Evolutionary conservation across 2,888 invertebrate genomes (phyloP).

Genomic region (Entomobrya proxima): DNA sequence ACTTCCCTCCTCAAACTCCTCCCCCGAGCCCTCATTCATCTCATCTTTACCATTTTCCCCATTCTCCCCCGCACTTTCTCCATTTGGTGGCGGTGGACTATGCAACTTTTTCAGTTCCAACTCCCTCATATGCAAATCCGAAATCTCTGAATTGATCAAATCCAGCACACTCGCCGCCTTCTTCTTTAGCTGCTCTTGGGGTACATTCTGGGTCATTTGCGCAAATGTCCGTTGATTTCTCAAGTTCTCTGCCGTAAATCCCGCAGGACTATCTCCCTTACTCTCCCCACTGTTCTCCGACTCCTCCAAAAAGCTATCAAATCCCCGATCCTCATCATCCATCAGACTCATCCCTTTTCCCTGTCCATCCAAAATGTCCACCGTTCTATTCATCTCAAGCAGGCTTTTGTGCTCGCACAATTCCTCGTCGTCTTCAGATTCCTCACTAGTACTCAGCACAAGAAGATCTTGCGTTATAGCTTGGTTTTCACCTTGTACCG

Average conservation of each 20-base stretch:
- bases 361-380: conserved; percentile 19
- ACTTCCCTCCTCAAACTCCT: conserved; percentile 61
- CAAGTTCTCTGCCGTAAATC: conserved; percentile 41
- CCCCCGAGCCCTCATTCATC: conserved; percentile 10
- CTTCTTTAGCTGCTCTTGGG: conserved; percentile 62
- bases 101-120: conserved; percentile 68
- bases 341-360: conserved; percentile 48
- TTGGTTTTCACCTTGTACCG: background rate
- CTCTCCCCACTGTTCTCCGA: conserved; percentile 45
- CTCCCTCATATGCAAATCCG: conserved; percentile 72
- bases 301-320: conserved; percentile 69
- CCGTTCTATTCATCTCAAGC: conserved; percentile 42
- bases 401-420: conserved; percentile 51
- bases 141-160: conserved; percentile 71
- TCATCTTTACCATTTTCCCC: background rate
- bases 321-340: conserved; percentile 70
- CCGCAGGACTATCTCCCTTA: conserved; percentile 30
- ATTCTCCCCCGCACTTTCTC: background rate
- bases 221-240: conserved; percentile 63
- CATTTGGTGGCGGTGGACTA: background rate
- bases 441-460: conserved; percentile 41
- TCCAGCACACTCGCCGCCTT: conserved; percentile 70
- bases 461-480: conserved; percentile 36
- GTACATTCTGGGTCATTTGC: conserved; percentile 64
- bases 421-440: conserved; percentile 63